Evolutionary conservation across 2,797 vertebrate species (phyloP).

Genomic region (Tangara arthus): DNA sequence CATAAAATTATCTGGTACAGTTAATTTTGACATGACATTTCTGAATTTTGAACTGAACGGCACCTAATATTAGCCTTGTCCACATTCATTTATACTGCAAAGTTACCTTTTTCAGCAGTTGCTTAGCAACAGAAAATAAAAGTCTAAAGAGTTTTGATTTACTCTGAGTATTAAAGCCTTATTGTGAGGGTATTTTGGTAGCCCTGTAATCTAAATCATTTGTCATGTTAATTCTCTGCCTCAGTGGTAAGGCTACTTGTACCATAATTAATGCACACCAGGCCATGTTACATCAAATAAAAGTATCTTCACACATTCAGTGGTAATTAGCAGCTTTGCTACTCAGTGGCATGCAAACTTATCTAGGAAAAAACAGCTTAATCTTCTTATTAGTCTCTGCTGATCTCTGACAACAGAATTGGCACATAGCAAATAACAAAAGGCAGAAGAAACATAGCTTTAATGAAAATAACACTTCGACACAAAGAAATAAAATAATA

Average conservation of each 20-base stretch:
- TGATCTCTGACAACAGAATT: slow-evolving; percentile 47
- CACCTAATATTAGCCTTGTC: not conserved
- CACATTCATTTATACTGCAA: slow-evolving; percentile 39
- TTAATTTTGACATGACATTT: not conserved
- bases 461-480: not conserved
- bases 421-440: not conserved
- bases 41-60: slow-evolving; percentile 39
- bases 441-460: not conserved
- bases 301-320: slow-evolving; percentile 62
- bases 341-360: slow-evolving; percentile 51
- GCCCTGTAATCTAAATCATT: slow-evolving; percentile 55
- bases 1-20: not conserved
- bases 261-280: slow-evolving; percentile 63
- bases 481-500: not conserved
- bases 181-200: slow-evolving; percentile 44
- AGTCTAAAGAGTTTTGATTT: slow-evolving; percentile 45
- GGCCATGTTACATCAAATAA: slow-evolving; percentile 58
- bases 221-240: slow-evolving; percentile 57
- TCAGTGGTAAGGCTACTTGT: slow-evolving; percentile 58
- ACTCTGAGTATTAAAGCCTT: slow-evolving; percentile 8
- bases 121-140: slow-evolving; percentile 63
- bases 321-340: slow-evolving; percentile 68
- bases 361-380: slow-evolving; percentile 52
- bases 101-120: slow-evolving; percentile 55
- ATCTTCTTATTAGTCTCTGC: slow-evolving; percentile 58